These are phyloP conservation scores for Macaca nemestrina DNA, from an alignment of 2,113 vertebrate species.

Conservation along the genomic window DNA sequence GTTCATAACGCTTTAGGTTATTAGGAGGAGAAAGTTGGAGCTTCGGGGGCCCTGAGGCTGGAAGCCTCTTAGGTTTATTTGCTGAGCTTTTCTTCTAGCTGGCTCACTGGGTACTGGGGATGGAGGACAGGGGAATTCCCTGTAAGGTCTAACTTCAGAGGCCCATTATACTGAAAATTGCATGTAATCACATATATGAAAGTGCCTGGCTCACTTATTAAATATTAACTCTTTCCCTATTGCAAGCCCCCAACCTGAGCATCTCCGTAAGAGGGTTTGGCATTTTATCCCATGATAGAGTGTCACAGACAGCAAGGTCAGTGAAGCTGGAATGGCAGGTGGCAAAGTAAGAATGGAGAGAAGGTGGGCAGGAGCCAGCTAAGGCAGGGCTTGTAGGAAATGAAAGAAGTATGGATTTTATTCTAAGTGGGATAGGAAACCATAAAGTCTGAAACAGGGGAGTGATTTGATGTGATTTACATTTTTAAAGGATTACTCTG, in stretches of 20 bases:
- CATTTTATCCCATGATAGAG: neutral
- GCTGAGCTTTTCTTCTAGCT: neutral
- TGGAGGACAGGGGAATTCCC: neutral
- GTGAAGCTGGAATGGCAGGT: neutral
- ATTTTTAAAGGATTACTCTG: neutral
- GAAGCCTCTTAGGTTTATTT: constrained; percentile 10
- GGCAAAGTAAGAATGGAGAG: neutral
- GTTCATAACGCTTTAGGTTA: constrained; percentile 56
- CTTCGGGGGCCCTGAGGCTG: neutral
- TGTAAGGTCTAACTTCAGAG: neutral
- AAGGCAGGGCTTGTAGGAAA: neutral
- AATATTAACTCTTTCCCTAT: neutral
- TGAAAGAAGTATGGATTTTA: neutral
- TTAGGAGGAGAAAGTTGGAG: constrained; percentile 25
- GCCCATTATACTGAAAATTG: neutral
- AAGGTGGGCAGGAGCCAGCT: neutral
- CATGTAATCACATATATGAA: neutral
- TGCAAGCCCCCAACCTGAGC: neutral
- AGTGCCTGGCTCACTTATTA: neutral
- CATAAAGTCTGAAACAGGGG: neutral
- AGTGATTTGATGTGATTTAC: neutral
- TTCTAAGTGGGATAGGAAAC: neutral
- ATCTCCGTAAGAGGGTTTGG: neutral
- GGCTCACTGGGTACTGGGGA: fast-evolving
- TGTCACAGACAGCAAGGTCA: neutral